Conservation (phyloP, 1,140 invertebrate species). For the Pseudomyrmex concolor region DNA sequence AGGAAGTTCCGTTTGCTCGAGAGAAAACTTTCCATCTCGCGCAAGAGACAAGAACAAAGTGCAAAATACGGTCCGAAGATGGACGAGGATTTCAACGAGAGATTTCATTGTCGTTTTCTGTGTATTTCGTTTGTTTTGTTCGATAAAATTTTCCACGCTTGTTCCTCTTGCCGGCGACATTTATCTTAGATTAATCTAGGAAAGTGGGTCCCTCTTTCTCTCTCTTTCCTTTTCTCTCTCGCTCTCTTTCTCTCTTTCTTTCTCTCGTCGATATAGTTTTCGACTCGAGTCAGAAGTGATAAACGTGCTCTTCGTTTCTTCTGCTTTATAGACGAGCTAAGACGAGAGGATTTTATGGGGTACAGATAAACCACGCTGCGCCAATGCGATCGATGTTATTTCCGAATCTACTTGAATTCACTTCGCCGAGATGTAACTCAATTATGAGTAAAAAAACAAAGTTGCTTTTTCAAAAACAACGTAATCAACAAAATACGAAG, state of each 20-base stretch:
- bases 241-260: too few relatives aligned
- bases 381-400: conserved; percentile 24
- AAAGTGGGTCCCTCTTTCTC: conserved; percentile 32
- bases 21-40: conserved; percentile 42
- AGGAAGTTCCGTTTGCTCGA: conserved; percentile 25
- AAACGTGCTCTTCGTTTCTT: conserved; percentile 29
- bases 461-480: conserved; percentile 4
- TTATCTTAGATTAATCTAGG: conserved; percentile 60
- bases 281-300: conserved; percentile 48
- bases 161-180: conserved; percentile 26
- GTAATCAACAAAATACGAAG: not conserved
- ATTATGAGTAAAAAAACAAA: not conserved
- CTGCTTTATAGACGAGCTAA: conserved; percentile 32
- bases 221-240: too few relatives aligned
- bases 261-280: conserved; percentile 39
- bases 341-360: conserved; percentile 18
- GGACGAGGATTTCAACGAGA: conserved; percentile 10
- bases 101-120: conserved; percentile 2
- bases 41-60: not conserved
- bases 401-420: conserved; percentile 30
- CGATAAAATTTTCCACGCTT: conserved; percentile 39
- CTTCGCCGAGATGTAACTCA: conserved; percentile 13
- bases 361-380: not conserved
- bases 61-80: conserved; percentile 11
- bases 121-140: conserved; percentile 16